A percentile compares a stretch with the other conserved stretches of the same genome.
Evolutionary conservation across 2,888 invertebrate genomes (phyloP).

Genomic region (Drosophila kokeensis): DNA sequence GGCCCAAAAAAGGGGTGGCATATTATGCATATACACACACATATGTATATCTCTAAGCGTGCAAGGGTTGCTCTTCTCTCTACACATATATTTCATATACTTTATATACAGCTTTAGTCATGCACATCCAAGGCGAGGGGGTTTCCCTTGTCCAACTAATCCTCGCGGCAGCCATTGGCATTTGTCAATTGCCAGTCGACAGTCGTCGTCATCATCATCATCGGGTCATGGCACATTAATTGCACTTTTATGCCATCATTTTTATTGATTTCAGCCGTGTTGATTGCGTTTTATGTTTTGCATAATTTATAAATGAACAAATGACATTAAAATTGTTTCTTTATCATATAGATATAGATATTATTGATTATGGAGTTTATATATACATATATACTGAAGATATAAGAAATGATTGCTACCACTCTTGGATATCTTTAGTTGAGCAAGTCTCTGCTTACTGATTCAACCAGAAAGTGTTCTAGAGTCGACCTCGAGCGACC

Average conservation of each 20-base stretch:
- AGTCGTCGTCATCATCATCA: slow-evolving; percentile 25
- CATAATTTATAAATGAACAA: slow-evolving; percentile 39
- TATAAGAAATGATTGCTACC: background rate
- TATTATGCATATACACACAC: slow-evolving; percentile 66
- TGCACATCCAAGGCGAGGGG: slow-evolving; percentile 48
- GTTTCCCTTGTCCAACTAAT: slow-evolving; percentile 22
- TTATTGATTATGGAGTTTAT: background rate
- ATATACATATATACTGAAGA: background rate
- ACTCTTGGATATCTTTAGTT: background rate
- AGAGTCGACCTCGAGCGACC: background rate
- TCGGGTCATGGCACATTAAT: slow-evolving; percentile 69
- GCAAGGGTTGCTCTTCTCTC: slow-evolving; percentile 59
- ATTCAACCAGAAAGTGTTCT: background rate
- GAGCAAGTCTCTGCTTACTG: background rate
- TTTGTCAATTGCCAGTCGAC: slow-evolving; percentile 37
- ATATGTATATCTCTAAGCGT: background rate
- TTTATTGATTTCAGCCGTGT: slow-evolving; percentile 63
- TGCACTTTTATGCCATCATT: slow-evolving; percentile 70
- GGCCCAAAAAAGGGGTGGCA: slow-evolving; percentile 65
- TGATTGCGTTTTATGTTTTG: slow-evolving; percentile 42
- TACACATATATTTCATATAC: slow-evolving; percentile 3
- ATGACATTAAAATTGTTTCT: background rate
- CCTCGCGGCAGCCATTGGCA: slow-evolving; percentile 49
- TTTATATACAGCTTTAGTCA: slow-evolving; percentile 28
- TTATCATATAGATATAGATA: background rate